Conservation (phyloP, 2,797 vertebrate genomes). For the Lemur catta region DNA sequence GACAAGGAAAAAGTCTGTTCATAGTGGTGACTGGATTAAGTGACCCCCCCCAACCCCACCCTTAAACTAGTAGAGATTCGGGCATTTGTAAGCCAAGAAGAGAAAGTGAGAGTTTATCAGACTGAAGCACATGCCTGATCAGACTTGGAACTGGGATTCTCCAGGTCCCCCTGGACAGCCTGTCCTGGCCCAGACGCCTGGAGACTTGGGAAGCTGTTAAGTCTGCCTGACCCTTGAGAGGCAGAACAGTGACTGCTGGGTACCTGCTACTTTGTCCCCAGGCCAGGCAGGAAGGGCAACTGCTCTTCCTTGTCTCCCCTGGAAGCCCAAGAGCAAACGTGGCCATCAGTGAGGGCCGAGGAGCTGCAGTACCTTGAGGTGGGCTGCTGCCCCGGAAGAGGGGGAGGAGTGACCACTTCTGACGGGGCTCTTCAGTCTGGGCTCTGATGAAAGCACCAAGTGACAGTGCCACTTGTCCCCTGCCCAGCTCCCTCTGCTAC, state of each 20-base stretch:
- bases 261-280: fast-evolving
- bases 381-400: neutral
- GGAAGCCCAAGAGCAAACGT: neutral
- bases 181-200: neutral
- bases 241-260: neutral
- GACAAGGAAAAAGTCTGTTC: neutral
- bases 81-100: neutral
- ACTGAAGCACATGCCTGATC: neutral
- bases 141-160: neutral
- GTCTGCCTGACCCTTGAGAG: neutral
- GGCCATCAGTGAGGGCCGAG: fast-evolving
- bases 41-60: neutral
- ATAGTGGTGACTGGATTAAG: neutral
- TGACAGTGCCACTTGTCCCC: neutral
- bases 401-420: fast-evolving
- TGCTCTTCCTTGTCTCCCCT: neutral
- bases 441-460: neutral
- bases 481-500: neutral
- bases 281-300: neutral
- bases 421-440: no score
- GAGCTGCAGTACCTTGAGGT: fast-evolving
- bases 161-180: neutral
- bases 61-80: neutral
- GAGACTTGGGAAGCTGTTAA: no score
- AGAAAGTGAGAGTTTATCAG: no score